Evolutionary conservation across 1,140 invertebrate genomes (phyloP), one percentile per base, ranked within the genome.

Genomic region (Drosophila funebris): DNA sequence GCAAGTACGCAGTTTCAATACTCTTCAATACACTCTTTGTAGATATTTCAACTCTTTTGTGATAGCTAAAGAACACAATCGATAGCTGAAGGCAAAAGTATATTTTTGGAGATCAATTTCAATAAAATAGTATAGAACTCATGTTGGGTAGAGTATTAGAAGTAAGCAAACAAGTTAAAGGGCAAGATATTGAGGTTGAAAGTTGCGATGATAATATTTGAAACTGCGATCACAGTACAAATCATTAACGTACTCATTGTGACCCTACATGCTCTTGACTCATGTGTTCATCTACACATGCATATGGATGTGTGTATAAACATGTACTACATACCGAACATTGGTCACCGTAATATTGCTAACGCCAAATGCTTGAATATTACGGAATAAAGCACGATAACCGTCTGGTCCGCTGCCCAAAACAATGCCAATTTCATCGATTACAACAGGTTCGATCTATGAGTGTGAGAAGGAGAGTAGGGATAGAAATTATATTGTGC

Each of bases 341-440:
- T 94, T 95, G 0, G 95, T 96, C 54, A 97, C 94, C 50, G 95
- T 94, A 73, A 96, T 93, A 56, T 96, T 94, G 66, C 95, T 96
- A 4, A 96, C 96, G 11, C 96, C 96, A 78, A 93, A 95, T 0
- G 96, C 96, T 54, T 96, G 94, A 39, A 97, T 95, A 79, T 96
- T 94, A 61, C 94, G 94, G 92, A 97, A 97, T 37, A 94, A 94
- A 0, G 96, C 96, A 36, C 94, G 93, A 91, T 97, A 97, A 0
- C 96, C 96, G 88, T 96, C 94, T 0, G 96, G 95, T 0, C 96
- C 96, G 4, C 92, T 94, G 41, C 96, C 96, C 39, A 97, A 90
- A 0, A 95, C 93, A 43, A 97, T 95, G n/a, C 95, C 94, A 36
- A 96, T 94, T 90, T 96, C 95, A 90, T 97, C 96, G 8, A 97